Percentiles rank a stretch among this genome's conserved stretches.
These are phyloP conservation scores for Lagocephalus sceleratus DNA, from an alignment of 2,797 vertebrate species.

Conservation along the genomic window DNA sequence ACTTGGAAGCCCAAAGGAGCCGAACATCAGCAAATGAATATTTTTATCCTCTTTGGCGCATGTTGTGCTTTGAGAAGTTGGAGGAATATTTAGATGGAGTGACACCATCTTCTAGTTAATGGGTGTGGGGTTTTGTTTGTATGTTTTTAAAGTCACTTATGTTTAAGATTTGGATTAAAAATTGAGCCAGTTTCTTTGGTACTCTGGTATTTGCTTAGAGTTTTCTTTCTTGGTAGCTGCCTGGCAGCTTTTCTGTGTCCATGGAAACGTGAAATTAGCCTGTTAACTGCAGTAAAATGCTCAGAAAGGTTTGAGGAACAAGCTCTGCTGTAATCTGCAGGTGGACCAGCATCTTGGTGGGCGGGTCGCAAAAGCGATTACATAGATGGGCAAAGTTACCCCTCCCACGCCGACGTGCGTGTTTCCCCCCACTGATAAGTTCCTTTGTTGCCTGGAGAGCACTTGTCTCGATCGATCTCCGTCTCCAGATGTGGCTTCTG, in stretches of 20 bases:
- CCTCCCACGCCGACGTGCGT: not conserved
- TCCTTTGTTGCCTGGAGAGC: too few relatives aligned
- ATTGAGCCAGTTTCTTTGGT: too few relatives aligned
- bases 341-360: not conserved
- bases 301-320: slow-evolving; percentile 6
- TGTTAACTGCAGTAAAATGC: slow-evolving; percentile 15
- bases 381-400: too few relatives aligned
- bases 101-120: not conserved
- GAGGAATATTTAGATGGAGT: not conserved
- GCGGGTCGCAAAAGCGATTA: too few relatives aligned
- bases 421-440: not conserved
- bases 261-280: slow-evolving; percentile 65
- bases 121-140: too few relatives aligned
- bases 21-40: slow-evolving; percentile 23
- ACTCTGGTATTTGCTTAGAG: too few relatives aligned
- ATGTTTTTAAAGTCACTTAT: too few relatives aligned
- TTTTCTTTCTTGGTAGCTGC: slow-evolving; percentile 10
- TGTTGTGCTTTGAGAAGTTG: slow-evolving; percentile 16
- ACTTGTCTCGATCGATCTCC: slow-evolving; percentile 4
- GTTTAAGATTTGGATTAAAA: too few relatives aligned
- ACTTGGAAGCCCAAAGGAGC: slow-evolving; percentile 31
- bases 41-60: slow-evolving; percentile 28
- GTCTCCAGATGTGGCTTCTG: slow-evolving; percentile 40
- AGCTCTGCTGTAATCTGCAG: slow-evolving; percentile 15
- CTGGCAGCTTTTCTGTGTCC: slow-evolving; percentile 56